Evolutionary conservation across 2,797 vertebrate species (phyloP).

Genomic region (Rousettus madagascariensis): DNA sequence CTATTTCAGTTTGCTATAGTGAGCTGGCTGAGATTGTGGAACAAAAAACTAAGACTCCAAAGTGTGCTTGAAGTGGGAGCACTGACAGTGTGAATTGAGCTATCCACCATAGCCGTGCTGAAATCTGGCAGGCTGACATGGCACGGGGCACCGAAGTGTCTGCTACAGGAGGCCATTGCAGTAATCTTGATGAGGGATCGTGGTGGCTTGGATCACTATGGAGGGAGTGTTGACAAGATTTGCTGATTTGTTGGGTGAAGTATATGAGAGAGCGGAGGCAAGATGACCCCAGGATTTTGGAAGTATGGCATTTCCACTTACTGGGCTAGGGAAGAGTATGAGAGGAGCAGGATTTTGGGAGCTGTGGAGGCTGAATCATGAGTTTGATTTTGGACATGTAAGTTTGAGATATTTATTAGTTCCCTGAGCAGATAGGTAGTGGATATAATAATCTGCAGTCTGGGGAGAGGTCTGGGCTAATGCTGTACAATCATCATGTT

Average conservation of each 20-base stretch:
- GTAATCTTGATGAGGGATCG: neutral
- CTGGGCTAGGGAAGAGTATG: neutral
- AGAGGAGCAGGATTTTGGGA: neutral
- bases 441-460: neutral
- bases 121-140: neutral
- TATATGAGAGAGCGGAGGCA: neutral
- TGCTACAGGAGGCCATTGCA: neutral
- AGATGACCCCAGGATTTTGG: neutral
- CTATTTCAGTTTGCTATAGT: neutral
- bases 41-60: neutral
- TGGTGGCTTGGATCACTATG: neutral
- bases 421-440: neutral
- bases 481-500: neutral
- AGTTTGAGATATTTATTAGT: neutral
- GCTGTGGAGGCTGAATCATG: neutral
- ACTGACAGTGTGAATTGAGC: neutral
- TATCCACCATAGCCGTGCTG: constrained; percentile 45
- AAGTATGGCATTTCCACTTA: neutral
- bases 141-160: neutral
- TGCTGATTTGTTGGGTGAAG: neutral
- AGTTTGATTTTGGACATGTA: neutral
- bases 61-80: neutral
- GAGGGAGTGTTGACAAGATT: neutral
- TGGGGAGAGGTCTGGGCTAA: neutral
- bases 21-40: neutral